Evolutionary conservation across 2,888 invertebrate genomes (phyloP), one percentile per base, ranked within the genome.

Genomic region (Operophtera brumata): DNA sequence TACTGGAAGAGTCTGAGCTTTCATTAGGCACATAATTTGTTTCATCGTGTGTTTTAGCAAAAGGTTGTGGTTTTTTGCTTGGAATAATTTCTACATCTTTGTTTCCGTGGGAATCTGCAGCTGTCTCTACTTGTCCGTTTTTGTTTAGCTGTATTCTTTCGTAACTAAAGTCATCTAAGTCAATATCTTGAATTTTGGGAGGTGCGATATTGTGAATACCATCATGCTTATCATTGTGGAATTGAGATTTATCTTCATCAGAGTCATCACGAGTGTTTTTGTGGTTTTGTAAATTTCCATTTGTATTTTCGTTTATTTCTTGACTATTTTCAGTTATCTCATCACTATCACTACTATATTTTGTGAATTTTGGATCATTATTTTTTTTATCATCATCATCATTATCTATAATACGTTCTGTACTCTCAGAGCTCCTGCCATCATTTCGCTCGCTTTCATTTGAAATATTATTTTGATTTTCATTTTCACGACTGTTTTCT

Each of bases 141-240:
- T 77, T 69, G 59, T 78, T 76, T 12, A 78, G 48, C 47, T 77
- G 65, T 62, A 80, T 70, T 66, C 65, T 76, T 71, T 82, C 81
- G 60, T 78, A 77, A 57, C 77, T 80, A 54, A 80, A 82, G 60
- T 82, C 77, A 45, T 63, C 72, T 59, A 77, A 69, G 57, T 83
- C 80, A 30, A 78, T 75, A 39, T 84, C 78, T 67, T 77, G 76
- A 57, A 78, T 69, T 39, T 59, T 62, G 26, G 51, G 52, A 8
- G 71, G 64, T 11, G 62, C 54, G 6, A 30, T 68, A 25, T 44
- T 12, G 7, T 28, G 36, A 20, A 13, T 47, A 6, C 25, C 36
- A 14, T 51, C 37, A 32, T 47, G 9, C 2, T 44, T 39, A 46
- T 28, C 8, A n/a, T 11, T 36, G 28, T 45, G 34, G 28, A 42